Base-by-base conservation (phyloP, 2,888 invertebrate species). In the Ophioninae sp. region DNA sequence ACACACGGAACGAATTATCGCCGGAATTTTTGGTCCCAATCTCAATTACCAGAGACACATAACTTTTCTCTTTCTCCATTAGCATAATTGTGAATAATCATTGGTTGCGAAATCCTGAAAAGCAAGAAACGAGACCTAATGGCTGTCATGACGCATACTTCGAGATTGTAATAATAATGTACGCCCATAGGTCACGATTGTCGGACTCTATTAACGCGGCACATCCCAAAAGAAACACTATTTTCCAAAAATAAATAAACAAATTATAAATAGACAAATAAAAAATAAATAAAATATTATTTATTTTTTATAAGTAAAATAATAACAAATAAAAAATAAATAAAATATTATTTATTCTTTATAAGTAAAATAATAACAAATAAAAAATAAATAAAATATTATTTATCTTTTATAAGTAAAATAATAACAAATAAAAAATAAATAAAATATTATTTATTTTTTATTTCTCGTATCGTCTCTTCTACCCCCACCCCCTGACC, bases 131-230 rank as follows among this genome's bases (percentile, higher is more conserved):
- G 2, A n/a, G 44, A 65, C 39, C 6, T 39, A 75, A 83, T 44
- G 10, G 59, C 30, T 30, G 30, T 74, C 64, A 65, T 71, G 58
- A 17, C 39, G 44, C 17, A 22, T 17, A 10, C 20, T 56, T 9
- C 61, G 17, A 59, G 68, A 41, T 44, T 20, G 37, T 30, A 39
- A 72, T 77, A 67, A 79, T 75, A 63, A 79, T 41, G 44, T 39
- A 30, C 74, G 20, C 22, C 22, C 39, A 44, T 44, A 69, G 74
- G 51, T 69, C 74, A 61, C 65, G 59, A 51, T 74, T 75, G 63
- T 75, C 75, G 30, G 41, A 77, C 72, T 56, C 69, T 51, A 79
- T 79, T 82, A 79, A 78, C 68, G 82, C 64, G 73, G 71, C 65
- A 73, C 61, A 30, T 2, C 30, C 30, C 30, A 30, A 30, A 30